Base-by-base conservation (phyloP, 2,113 vertebrate genomes). In the Geothlypis trichas region DNA sequence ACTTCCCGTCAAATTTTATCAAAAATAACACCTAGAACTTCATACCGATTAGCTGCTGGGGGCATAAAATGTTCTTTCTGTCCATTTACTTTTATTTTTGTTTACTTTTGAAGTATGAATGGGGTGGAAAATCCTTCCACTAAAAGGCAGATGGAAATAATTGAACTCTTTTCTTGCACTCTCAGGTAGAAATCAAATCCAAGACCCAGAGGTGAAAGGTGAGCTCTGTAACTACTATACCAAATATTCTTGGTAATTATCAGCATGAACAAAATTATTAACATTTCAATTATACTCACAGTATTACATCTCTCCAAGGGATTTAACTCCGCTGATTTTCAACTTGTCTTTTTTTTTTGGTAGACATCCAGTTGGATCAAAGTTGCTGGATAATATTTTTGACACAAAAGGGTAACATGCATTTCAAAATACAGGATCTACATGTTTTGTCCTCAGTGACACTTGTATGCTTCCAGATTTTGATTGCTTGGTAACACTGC, bases 281-380 rank as follows among this genome's bases (percentile, higher is more conserved):
- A 95, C 91, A 80, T 97, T 97, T 97, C 96, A 96, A 83, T 96
- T 96, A 95, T 94, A 91, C 75, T 97, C 91, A 94, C 86, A 81
- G 84, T 93, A 93, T 97, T 97, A 79, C 90, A 96, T 97, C 96
- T 96, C 97, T 97, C 95, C 94, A 97, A 97, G 96, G 96, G 96
- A 96, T 96, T 98, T 97, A 97, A 97, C 96, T 97, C 88, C 95
- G 96, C 95, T 98, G 96, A 97, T 98, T 97, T 98, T 97, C 92
- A 95, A 79, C 58, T 96, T 97, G 84, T 95, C 95, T 97, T 94
- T 47, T 11, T 91, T 89, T 95, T 94, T 87, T 97, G 97, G 97
- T 97, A 96, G 95, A 92, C 85, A 96, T 98, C 97, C 97, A 98
- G 94, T 97, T 98, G 98, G 97, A 98, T 97, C 75, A 67, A 96